Evolutionary conservation across 2,113 vertebrate species (phyloP), one percentile per base, ranked within the genome.

Genomic region (Melanocharis versteri): DNA sequence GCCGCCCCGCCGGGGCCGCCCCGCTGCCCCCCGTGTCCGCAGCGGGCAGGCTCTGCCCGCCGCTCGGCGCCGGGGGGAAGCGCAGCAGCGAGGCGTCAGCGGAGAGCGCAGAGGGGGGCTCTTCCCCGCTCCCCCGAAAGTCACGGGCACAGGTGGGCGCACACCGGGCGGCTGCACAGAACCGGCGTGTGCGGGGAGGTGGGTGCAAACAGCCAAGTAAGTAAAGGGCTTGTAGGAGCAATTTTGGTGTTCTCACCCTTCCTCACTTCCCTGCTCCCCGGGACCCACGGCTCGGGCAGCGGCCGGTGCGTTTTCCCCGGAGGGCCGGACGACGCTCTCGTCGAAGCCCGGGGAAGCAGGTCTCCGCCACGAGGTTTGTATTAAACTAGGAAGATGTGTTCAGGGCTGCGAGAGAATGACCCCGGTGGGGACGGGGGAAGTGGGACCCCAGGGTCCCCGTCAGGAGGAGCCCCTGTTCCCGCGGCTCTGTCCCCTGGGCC

Each of bases 141-240:
- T 48, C 48, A 2, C 3, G 21, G 77, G 64, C 73, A 6, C 47
- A 11, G 61, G 11, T 2, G 45, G 3, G 7, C 28, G 3, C 50
- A 24, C 47, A 5, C 20, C 4, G 37, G 16, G 24, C 13, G 35
- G 16, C 47, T 6, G 1, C 73, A 7, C 33, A 5, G 48, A 18
- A 1, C 2, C 1, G 65, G 12, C 3, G 21, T 23, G 23, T 8
- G 68, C 4, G 10, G 30, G 61, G 10, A 50, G 17, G 1, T 28
- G 21, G 39, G 24, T 19, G 3, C 62, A 15, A 33, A 31, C 11
- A 18, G 10, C 1, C 6, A 3, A 26, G 40, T 9, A 2, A 58
- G 45, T 13, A 7, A 60, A 65, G 40, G 28, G 37, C 9, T 11
- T 2, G 24, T 3, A 18, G 18, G 27, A 44, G 6, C 13, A 40